Evolutionary conservation across 1,140 invertebrate species (phyloP).

Genomic region (Pristionchus pacificus): DNA sequence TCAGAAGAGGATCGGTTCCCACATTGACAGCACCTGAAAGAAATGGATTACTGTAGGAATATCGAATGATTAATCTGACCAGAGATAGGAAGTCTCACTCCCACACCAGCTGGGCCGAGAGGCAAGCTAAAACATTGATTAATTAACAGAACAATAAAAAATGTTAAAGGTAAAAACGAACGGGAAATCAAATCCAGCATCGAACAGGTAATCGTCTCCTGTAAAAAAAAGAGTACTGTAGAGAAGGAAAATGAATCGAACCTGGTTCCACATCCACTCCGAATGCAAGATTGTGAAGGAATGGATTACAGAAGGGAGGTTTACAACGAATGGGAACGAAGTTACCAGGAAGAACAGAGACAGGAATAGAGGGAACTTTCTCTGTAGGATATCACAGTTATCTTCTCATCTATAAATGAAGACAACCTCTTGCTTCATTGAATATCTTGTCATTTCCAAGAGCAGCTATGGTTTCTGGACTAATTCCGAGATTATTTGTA

Average conservation of each 20-base stretch:
- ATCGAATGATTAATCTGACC: constrained; percentile 7
- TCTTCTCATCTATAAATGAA: not conserved
- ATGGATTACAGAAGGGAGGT: constrained; percentile 41
- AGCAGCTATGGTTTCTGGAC: constrained; percentile 35
- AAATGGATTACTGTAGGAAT: not conserved
- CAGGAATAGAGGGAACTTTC: constrained; percentile 35
- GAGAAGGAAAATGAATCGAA: too few species aligned
- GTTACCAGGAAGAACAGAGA: constrained; percentile 40
- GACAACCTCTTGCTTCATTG: constrained; percentile 35
- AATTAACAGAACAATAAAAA: too few species aligned
- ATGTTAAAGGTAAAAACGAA: too few species aligned
- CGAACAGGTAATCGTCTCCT: constrained; percentile 39
- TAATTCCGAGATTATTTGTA: constrained; percentile 39
- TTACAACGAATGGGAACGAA: constrained; percentile 42
- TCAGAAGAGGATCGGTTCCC: constrained; percentile 40
- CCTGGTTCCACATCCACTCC: constrained; percentile 40
- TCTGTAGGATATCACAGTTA: constrained; percentile 32
- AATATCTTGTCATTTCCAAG: constrained; percentile 34
- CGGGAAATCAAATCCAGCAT: constrained; percentile 39
- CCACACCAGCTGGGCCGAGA: constrained; percentile 37
- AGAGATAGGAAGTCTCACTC: constrained; percentile 35
- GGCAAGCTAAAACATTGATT: too few species aligned
- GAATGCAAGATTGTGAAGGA: constrained; percentile 40
- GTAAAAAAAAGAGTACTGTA: too few species aligned
- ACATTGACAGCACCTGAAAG: constrained; percentile 36